Percentiles rank a stretch among this genome's conserved stretches.
These are phyloP conservation scores for Barbus barbus DNA, from an alignment of 2,113 vertebrate species.

Conservation along the genomic window DNA sequence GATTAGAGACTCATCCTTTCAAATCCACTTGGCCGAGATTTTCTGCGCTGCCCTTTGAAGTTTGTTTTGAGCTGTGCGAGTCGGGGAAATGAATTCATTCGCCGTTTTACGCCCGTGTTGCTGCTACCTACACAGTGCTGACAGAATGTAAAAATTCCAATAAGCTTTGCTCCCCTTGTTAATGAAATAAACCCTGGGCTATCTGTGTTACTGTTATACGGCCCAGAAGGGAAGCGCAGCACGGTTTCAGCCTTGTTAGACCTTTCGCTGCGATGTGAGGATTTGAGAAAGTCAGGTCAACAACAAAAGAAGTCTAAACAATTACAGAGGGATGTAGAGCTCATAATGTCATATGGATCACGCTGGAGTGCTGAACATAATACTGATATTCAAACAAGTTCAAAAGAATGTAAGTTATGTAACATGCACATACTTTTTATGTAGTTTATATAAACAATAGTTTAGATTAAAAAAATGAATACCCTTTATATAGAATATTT, in stretches of 20 bases:
- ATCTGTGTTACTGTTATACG: conserved; percentile 42
- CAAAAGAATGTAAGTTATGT: neutral
- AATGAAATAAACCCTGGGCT: conserved; percentile 63
- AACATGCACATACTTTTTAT: neutral
- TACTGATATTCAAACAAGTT: neutral
- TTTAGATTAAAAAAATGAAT: neutral
- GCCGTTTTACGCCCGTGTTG: conserved; percentile 56
- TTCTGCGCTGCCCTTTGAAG: conserved; percentile 68
- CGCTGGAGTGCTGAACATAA: neutral
- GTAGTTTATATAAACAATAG: neutral
- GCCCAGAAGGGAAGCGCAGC: conserved; percentile 58
- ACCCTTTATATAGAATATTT: too few species aligned
- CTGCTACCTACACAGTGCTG: conserved; percentile 68
- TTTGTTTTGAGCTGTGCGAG: conserved; percentile 54
- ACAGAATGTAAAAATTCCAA: conserved; percentile 64
- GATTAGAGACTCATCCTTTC: conserved; percentile 76
- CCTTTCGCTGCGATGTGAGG: conserved; percentile 14
- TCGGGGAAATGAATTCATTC: conserved; percentile 64
- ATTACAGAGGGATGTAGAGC: conserved; percentile 9
- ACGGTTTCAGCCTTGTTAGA: conserved; percentile 45
- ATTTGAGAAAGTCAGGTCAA: conserved; percentile 3
- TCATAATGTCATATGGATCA: neutral
- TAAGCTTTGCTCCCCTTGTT: conserved; percentile 49
- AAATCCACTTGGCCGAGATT: conserved; percentile 69
- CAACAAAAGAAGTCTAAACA: neutral